These are phyloP conservation scores for Myiozetetes cayanensis DNA, from an alignment of 2,113 vertebrate genomes.

Conservation along the genomic window DNA sequence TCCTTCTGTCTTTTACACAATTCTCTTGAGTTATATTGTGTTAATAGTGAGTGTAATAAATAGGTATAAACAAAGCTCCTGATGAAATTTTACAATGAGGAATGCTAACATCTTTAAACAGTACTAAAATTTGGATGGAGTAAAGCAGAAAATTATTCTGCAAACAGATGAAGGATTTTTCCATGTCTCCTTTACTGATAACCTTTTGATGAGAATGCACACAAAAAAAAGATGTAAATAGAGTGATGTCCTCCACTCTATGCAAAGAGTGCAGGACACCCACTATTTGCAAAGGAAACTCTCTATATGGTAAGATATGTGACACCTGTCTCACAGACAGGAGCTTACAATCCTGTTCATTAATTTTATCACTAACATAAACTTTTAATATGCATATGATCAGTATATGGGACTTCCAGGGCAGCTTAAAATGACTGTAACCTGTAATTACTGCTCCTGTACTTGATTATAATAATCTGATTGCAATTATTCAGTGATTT, in stretches of 20 bases:
- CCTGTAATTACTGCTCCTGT: constrained; percentile 99
- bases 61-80: neutral
- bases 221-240: constrained; percentile 27
- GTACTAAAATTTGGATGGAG: neutral
- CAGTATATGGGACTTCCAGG: constrained; percentile 92
- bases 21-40: neutral
- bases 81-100: neutral
- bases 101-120: neutral
- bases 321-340: constrained; percentile 77
- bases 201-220: neutral
- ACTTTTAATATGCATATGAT: constrained; percentile 97
- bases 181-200: neutral
- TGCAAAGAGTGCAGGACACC: too few relatives aligned
- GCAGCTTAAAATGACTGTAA: constrained; percentile 95
- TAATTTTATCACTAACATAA: constrained; percentile 99
- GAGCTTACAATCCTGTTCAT: constrained; percentile 93
- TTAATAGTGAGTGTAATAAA: neutral
- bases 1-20: neutral
- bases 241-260: constrained; percentile 22
- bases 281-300: constrained; percentile 44
- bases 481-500: constrained; percentile 99
- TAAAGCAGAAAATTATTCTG: neutral
- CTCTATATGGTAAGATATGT: constrained; percentile 46
- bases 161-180: neutral
- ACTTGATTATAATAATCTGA: constrained; percentile 99